Evolutionary conservation across 1,140 invertebrate genomes (phyloP).

Genomic region (Drosophila pectinifera): DNA sequence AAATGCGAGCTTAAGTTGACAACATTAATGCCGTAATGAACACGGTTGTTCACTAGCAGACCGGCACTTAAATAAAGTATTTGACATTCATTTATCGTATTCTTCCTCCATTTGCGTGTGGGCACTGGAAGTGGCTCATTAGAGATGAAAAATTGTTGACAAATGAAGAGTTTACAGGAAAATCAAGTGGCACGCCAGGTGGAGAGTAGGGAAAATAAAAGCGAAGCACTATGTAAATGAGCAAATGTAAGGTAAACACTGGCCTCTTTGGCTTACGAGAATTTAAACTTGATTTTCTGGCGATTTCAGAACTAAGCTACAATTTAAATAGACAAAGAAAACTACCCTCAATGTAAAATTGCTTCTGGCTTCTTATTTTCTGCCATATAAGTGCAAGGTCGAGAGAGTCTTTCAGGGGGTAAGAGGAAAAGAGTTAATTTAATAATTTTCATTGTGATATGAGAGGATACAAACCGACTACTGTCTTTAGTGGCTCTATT

Average conservation of each 20-base stretch:
- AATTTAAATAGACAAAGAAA: background rate
- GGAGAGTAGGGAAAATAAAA: slow-evolving; percentile 9
- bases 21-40: slow-evolving; percentile 40
- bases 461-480: background rate
- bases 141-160: slow-evolving; percentile 57
- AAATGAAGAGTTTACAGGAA: slow-evolving; percentile 51
- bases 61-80: slow-evolving; percentile 34
- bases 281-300: background rate
- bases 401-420: background rate
- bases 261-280: too few species aligned
- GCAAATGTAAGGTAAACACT: slow-evolving; percentile 3
- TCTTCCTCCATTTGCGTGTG: slow-evolving; percentile 39
- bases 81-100: slow-evolving; percentile 37
- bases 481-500: background rate
- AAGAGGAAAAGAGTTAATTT: background rate
- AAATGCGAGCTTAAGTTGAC: slow-evolving; percentile 28
- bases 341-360: background rate
- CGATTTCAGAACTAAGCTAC: background rate
- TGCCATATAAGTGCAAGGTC: background rate
- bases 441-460: slow-evolving; percentile 5
- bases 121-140: slow-evolving; percentile 44
- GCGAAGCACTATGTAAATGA: slow-evolving; percentile 28
- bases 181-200: slow-evolving; percentile 20
- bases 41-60: slow-evolving; percentile 2
- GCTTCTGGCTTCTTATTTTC: background rate